These are phyloP conservation scores for Omphaloscelis lunosa DNA, from an alignment of 2,888 invertebrate species.

Conservation along the genomic window DNA sequence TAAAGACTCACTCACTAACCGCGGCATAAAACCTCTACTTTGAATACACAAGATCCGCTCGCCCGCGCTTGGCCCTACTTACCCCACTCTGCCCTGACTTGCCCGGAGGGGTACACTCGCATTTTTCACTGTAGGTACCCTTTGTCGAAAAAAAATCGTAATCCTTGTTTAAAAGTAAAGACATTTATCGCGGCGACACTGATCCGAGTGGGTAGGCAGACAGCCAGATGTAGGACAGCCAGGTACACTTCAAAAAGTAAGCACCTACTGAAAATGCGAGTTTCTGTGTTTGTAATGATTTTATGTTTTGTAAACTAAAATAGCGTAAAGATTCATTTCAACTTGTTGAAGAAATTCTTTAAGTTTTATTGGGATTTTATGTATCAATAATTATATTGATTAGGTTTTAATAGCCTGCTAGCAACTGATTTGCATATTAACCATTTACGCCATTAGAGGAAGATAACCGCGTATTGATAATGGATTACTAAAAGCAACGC, in stretches of 20 bases:
- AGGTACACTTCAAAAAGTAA: neutral
- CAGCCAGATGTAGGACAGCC: slow-evolving; percentile 27
- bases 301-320: neutral
- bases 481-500: slow-evolving; percentile 9
- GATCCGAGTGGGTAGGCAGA: slow-evolving; percentile 47
- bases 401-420: slow-evolving; percentile 28
- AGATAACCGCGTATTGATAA: neutral
- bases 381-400: slow-evolving; percentile 30
- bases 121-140: slow-evolving; percentile 61
- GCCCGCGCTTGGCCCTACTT: slow-evolving; percentile 2
- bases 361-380: slow-evolving; percentile 34
- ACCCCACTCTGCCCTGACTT: neutral
- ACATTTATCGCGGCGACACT: slow-evolving; percentile 76
- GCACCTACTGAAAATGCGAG: neutral
- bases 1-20: slow-evolving; percentile 53
- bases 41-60: slow-evolving; percentile 44
- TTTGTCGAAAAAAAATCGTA: slow-evolving; percentile 63
- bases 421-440: slow-evolving; percentile 28
- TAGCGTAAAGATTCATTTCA: slow-evolving; percentile 1
- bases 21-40: slow-evolving; percentile 59
- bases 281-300: neutral
- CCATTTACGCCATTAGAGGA: slow-evolving; percentile 5
- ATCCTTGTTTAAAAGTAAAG: slow-evolving; percentile 82
- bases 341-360: slow-evolving; percentile 6
- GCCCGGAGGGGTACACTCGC: slow-evolving; percentile 33